Base-by-base conservation (phyloP, 2,888 invertebrate species). In the Loripinus fragilis region DNA sequence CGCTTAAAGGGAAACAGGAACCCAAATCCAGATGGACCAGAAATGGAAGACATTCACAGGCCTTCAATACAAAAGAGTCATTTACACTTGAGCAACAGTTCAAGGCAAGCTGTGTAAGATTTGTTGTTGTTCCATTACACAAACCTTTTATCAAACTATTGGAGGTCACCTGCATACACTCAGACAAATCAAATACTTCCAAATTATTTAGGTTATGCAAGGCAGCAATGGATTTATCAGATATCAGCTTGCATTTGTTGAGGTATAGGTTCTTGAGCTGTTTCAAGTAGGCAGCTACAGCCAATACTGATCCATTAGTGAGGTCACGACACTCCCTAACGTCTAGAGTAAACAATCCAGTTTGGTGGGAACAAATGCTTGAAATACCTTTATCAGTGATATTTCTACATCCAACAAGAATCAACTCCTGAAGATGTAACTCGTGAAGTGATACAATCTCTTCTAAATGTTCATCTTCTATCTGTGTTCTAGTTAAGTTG, bases 1-100 rank as follows among this genome's bases (percentile, higher is more conserved):
- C 96, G 3, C 96, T 96, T 0, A 96, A 95, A n/a, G 95, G 95
- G 93, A 96, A 95, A 90, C 96, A 96, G 85, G 95, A 95, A 76
- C 95, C 95, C 65, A 96, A 91, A 90, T 96, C 95, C 30, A 97
- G 93, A 30, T 94, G 92, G 0, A 94, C 94, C 60, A 96, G 93
- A 76, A 95, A 95, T 0, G 95, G 95, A 74, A 96, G 93, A 83
- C 94, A 94, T 86, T 95, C 94, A 12, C 96, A 95, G 74, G 96
- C 94, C 88, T 94, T 94, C 71, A 95, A 95, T 7, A 96, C 93
- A 38, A 95, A 95, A 83, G 94, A 94, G 89, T 96, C 95, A 87
- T 95, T 95, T 48, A 96, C 80, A n/a, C 75, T 73, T 41, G 85
- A 87, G 76, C 93, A 92, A 74, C 91, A 91, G 68, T 87, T 91